phyloP scores from a whole-genome alignment of 2,888 invertebrate species.

The Actias luna region DNA sequence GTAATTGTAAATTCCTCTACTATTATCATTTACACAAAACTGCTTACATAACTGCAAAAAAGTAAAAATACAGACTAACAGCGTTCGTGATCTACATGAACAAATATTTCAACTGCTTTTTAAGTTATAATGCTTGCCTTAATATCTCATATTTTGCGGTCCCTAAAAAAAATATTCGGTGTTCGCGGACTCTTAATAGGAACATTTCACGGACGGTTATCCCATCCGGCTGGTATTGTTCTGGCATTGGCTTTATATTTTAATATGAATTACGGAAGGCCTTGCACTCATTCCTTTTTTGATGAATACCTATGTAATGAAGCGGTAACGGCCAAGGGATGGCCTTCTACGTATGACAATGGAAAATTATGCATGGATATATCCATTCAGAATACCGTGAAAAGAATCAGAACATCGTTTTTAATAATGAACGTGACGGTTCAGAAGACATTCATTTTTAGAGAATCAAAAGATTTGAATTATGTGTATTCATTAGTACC shows the following conservation, averaged over 20 bases:
- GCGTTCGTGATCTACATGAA: neutral
- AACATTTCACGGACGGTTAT: constrained; percentile 3
- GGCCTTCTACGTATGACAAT: constrained; percentile 11
- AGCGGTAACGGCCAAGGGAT: constrained; percentile 4
- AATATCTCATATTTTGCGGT: neutral
- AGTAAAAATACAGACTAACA: neutral
- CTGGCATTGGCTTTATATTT: constrained; percentile 9
- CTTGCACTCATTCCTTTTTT: neutral
- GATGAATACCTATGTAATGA: constrained; percentile 14
- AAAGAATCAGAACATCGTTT: neutral
- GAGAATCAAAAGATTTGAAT: neutral
- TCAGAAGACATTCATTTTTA: neutral
- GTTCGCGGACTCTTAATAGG: constrained; percentile 4
- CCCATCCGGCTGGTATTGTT: constrained; percentile 7
- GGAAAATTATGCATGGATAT: constrained; percentile 8
- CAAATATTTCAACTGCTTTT: neutral
- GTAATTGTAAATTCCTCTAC: too few relatives aligned
- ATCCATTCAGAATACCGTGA: neutral
- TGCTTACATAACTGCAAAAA: too few relatives aligned
- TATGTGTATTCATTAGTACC: neutral
- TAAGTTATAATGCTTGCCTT: neutral
- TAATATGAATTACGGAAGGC: constrained; percentile 7
- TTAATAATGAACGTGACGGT: neutral
- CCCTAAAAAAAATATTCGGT: constrained; percentile 1
- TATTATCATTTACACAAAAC: too few relatives aligned